Evolutionary conservation across 92 coral and sea anemone species (phyloP), one percentile per base, ranked within the genome.

Genomic region (Phenganax stokvisi): DNA sequence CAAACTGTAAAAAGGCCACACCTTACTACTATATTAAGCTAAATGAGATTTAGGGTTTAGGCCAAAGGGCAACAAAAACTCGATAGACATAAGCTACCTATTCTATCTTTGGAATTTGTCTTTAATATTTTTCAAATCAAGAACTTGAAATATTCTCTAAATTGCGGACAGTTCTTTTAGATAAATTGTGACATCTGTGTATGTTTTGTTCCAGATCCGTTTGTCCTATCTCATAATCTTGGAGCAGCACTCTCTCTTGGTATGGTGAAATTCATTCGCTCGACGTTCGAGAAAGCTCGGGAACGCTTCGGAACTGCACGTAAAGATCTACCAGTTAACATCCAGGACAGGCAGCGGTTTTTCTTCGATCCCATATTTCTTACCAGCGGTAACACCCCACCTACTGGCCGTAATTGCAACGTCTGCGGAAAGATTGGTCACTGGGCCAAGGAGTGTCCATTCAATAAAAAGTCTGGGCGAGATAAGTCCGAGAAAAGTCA

Each of bases 391-490:
- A 68, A 57, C 62, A 65, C 82, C 10, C 97, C 93, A 11, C 98
- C 98, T n/a, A 66, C 85, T 12, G 98, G 89, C 54, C 90, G 98
- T 72, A 94, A 92, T 82, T 94, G 97, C 68, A 86, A 92, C 6
- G 89, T 88, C 12, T 94, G 98, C 63, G 91, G 92, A 15, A 90
- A 84, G 71, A 94, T 94, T 67, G 98, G 98, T 10, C 98, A 94
- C 72, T 71, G 86, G 66, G 97, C 98, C 56, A 90, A 77, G 71
- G 97, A 90, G 54, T 94, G 98, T 61, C 90, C 97, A 30, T 82
- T 37, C 47, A 37, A 55, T 47, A 85, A 91, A 9, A 91, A 77
- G 77, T 83, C 82, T 54, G 92, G 89, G 85, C 87, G 97, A 69
- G 64, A 57, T 9, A 57, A 57, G 27, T 20, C 0, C 12, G 70